A percentile compares a stretch with the other conserved stretches of the same genome.
Evolutionary conservation across 53 echinoderm and acorn worm genomes (phyloP).

Genomic region (Apostichopus leukothele): DNA sequence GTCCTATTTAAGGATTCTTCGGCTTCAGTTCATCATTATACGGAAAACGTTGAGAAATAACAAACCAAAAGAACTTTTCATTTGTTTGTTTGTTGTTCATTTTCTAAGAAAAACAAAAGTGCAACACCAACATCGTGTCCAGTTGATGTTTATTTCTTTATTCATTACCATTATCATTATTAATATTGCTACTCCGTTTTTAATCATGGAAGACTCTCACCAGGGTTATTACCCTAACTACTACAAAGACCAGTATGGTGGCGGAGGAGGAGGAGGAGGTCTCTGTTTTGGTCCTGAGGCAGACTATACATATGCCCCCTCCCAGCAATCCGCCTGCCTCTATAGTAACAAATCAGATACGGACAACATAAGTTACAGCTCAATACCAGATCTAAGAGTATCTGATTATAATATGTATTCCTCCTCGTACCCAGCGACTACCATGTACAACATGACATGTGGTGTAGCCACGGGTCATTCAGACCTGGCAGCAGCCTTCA

Average conservation of each 20-base stretch:
- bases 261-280: neutral
- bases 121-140: too few relatives aligned
- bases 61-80: too few relatives aligned
- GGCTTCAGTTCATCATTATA: too few relatives aligned
- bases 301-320: constrained; percentile 13
- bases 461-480: neutral
- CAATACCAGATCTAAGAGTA: constrained; percentile 18
- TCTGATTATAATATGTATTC: constrained; percentile 19
- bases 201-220: constrained; percentile 36
- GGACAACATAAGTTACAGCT: constrained; percentile 5
- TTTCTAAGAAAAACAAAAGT: too few relatives aligned
- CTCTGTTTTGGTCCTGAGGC: constrained; percentile 27
- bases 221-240: constrained; percentile 49
- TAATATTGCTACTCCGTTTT: neutral
- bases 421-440: neutral
- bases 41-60: too few relatives aligned
- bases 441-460: constrained; percentile 26
- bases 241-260: constrained; percentile 39
- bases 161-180: too few relatives aligned
- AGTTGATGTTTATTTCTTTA: too few relatives aligned
- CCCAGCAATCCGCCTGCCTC: constrained; percentile 40
- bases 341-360: constrained; percentile 16
- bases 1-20: neutral
- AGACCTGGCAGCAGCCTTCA: constrained; percentile 25
- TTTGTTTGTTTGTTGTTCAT: too few relatives aligned